Conservation (phyloP, 2,888 invertebrate genomes). For the Panorpa germanica region DNA sequence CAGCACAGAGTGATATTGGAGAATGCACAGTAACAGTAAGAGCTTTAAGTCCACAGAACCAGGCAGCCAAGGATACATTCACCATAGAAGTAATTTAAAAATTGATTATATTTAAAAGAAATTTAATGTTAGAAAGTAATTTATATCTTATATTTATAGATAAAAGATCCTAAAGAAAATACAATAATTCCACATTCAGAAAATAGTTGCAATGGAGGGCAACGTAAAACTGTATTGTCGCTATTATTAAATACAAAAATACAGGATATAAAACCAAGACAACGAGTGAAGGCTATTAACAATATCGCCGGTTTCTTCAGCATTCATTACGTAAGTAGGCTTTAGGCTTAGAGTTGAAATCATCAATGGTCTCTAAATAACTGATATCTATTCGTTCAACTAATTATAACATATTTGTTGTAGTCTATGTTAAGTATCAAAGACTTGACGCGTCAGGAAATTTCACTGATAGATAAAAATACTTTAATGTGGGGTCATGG, state of each 20-base stretch:
- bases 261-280: constrained; percentile 37
- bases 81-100: constrained; percentile 48
- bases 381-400: too few species aligned
- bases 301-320: constrained; percentile 53
- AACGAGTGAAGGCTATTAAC: constrained; percentile 45
- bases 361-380: too few species aligned
- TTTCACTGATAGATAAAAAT: too few species aligned
- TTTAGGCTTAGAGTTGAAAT: too few species aligned
- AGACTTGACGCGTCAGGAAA: too few species aligned
- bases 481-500: too few species aligned
- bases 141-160: constrained; percentile 9
- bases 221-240: constrained; percentile 34
- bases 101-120: too few species aligned
- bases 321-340: constrained; percentile 38
- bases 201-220: constrained; percentile 19
- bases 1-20: constrained; percentile 45
- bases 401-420: too few species aligned
- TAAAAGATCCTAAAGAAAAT: constrained; percentile 11
- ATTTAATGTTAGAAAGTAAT: too few species aligned
- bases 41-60: constrained; percentile 29
- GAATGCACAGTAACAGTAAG: constrained; percentile 41
- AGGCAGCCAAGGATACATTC: constrained; percentile 42
- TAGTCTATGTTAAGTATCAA: too few species aligned
- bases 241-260: constrained; percentile 48
- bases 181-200: constrained; percentile 18